Evolutionary conservation across 2,888 invertebrate genomes (phyloP).

Genomic region (Drosophila rubida): DNA sequence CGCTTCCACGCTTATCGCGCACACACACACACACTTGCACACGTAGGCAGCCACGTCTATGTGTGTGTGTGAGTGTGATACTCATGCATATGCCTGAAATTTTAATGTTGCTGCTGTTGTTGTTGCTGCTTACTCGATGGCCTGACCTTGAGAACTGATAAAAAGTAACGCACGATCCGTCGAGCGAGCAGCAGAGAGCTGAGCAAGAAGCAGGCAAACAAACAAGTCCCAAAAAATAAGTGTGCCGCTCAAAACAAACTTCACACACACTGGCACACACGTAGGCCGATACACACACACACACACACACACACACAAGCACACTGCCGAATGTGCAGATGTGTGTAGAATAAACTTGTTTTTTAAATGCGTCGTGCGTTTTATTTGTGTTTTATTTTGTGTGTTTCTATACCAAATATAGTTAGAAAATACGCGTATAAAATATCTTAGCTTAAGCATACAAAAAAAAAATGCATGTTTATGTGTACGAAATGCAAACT

Average conservation of each 20-base stretch:
- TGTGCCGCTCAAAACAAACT: constrained; percentile 42
- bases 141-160: constrained; percentile 58
- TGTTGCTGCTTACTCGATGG: constrained; percentile 6
- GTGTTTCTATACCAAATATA: constrained; percentile 33
- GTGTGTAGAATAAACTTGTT: constrained; percentile 47
- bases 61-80: neutral
- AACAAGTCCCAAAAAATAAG: constrained; percentile 41
- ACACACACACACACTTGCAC: neutral
- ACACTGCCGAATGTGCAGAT: constrained; percentile 9
- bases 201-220: constrained; percentile 26
- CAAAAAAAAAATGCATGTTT: neutral
- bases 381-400: constrained; percentile 49
- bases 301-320: neutral
- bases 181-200: neutral
- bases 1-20: constrained; percentile 34
- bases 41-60: neutral
- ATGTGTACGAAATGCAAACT: neutral
- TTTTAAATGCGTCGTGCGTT: constrained; percentile 67
- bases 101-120: constrained; percentile 4
- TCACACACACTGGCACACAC: constrained; percentile 1
- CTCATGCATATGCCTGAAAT: constrained; percentile 1
- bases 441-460: constrained; percentile 47
- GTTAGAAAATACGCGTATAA: constrained; percentile 42
- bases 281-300: constrained; percentile 2
- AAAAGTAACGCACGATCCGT: constrained; percentile 40